Evolutionary conservation across 2,888 invertebrate species (phyloP), one percentile per base, ranked within the genome.

Genomic region (Meandrusa payeni): DNA sequence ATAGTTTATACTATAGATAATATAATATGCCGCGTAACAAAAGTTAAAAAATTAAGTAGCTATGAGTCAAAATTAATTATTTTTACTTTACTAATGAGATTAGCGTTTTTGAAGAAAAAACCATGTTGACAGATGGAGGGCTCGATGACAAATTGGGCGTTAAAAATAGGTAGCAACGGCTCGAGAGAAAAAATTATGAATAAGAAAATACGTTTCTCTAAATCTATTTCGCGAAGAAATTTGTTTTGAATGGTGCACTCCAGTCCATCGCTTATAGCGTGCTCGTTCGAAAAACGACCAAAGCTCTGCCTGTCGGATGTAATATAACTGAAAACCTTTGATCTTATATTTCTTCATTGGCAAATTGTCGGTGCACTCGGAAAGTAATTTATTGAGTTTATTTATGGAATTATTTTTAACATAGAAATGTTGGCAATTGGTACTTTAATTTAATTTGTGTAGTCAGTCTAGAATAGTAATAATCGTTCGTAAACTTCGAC

Each of bases 111-210:
- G 28, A 45, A 28, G 15, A 33, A 33, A 40, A 68, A 69, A 64
- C 59, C 51, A 53, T 59, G 76, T 66, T 75, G 76, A 80, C 81
- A 79, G 76, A 79, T 68, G 69, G 72, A 76, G 69, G 68, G 66
- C 73, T 79, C 22, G 34, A 28, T 45, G 44, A 81, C 77, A 80
- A 82, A 79, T 82, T 80, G 77, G 73, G 71, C 59, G 74, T 75
- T 74, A 74, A 75, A 78, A 76, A 74, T 70, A 64, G 69, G 61
- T 64, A 69, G 73, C 75, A 73, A 67, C 65, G 51, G 51, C 54
- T 57, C 54, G 39, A 69, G 69, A 76, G n/a, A n/a, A n/a, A 80
- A 72, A 69, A 61, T 55, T 48, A 49, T 50, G 58, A 63, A 64
- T 70, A 73, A 76, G 74, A 71, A 69, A 24, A n/a, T n/a, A n/a